Conservation (phyloP, 2,797 vertebrate species). For the Gymnopithys bicolor region DNA sequence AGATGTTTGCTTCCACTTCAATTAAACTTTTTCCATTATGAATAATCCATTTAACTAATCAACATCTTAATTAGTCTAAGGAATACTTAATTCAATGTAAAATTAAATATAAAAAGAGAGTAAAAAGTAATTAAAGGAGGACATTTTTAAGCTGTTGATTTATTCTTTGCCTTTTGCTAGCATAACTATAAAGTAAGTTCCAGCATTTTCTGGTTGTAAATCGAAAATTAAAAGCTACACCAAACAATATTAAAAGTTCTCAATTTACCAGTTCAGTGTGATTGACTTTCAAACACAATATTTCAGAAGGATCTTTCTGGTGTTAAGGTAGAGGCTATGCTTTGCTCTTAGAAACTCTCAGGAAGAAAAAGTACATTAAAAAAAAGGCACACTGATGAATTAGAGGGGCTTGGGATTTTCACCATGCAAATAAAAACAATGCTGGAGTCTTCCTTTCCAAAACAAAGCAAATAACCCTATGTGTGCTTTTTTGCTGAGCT, state of each 20-base stretch:
- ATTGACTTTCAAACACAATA: not conserved
- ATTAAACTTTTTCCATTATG: not conserved
- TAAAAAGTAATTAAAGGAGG: conserved; percentile 30
- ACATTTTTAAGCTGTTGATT: conserved; percentile 31
- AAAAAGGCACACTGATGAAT: not conserved
- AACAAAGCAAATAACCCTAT: conserved; percentile 44
- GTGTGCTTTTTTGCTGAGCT: not conserved
- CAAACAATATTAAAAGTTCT: not conserved
- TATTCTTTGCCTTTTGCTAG: not conserved
- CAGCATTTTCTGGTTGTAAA: not conserved
- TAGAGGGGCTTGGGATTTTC: not conserved
- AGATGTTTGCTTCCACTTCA: conserved; percentile 15
- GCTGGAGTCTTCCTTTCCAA: conserved; percentile 6
- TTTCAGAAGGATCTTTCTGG: not conserved
- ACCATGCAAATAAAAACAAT: not conserved
- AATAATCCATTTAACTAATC: conserved; percentile 41
- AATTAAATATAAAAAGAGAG: conserved; percentile 17
- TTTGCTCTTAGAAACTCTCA: not conserved
- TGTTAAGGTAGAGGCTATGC: not conserved
- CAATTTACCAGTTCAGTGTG: not conserved
- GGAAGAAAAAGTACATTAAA: not conserved
- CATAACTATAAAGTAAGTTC: not conserved
- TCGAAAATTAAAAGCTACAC: conserved; percentile 13
- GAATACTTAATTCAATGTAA: conserved; percentile 11
- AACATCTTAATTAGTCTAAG: conserved; percentile 4